phyloP scores from a whole-genome alignment of 2,113 vertebrate genomes.

The Laticauda laticaudata region DNA sequence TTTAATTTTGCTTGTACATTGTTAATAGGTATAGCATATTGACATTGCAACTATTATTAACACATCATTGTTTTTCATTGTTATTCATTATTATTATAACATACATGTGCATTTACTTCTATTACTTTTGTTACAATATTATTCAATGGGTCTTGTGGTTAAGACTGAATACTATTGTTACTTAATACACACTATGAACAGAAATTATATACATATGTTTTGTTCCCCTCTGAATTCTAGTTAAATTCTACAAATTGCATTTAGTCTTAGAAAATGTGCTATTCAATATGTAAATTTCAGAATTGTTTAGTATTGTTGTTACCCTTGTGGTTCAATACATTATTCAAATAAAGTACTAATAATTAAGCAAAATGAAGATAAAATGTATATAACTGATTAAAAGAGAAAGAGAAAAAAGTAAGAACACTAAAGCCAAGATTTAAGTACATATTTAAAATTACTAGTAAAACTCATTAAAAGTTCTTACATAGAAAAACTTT shows the following conservation, averaged over 20 bases:
- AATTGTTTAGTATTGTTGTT: neutral
- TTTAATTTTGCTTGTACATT: neutral
- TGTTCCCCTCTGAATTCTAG: neutral
- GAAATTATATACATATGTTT: conserved; percentile 10
- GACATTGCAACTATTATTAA: neutral
- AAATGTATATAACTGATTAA: neutral
- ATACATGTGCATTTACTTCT: neutral
- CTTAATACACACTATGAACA: neutral
- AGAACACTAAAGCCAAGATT: conserved; percentile 28
- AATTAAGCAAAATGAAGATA: conserved; percentile 16
- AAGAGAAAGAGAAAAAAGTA: conserved; percentile 11
- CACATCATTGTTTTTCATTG: neutral
- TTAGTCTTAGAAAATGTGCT: neutral
- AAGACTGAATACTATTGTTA: conserved; percentile 5
- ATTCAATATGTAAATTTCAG: conserved; percentile 5
- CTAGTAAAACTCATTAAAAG: conserved; percentile 31
- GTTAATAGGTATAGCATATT: neutral
- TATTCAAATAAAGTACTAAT: conserved; percentile 8
- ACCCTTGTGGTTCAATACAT: neutral
- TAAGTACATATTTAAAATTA: conserved; percentile 30
- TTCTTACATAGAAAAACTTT: neutral
- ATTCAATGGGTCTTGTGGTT: neutral
- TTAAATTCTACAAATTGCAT: neutral
- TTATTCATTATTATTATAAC: neutral
- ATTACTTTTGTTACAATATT: neutral